Conservation (phyloP, 2,797 vertebrate genomes). For the Remorina albescens region DNA sequence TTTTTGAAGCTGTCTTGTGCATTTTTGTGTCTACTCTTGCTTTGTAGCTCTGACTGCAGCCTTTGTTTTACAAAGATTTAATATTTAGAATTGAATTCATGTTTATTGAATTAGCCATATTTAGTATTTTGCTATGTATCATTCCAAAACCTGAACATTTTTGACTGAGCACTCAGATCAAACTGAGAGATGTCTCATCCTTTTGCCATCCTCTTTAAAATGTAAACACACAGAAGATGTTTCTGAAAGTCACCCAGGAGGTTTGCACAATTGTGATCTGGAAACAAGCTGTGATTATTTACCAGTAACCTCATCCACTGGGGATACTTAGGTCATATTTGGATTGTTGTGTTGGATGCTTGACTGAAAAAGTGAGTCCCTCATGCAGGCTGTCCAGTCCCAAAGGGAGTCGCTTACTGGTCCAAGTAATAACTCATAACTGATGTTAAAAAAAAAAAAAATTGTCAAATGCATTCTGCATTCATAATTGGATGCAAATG, state of each 20-base stretch:
- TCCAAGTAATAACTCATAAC: constrained; percentile 2
- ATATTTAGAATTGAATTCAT: constrained; percentile 1
- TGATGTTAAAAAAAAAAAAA: neutral
- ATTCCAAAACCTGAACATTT: neutral
- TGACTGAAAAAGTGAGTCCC: neutral
- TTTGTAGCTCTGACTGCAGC: neutral
- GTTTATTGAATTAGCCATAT: neutral
- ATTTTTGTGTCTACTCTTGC: neutral
- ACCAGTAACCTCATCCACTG: neutral
- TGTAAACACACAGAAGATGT: no score
- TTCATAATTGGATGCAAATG: neutral
- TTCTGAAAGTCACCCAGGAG: neutral
- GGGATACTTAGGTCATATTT: neutral
- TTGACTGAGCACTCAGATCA: neutral
- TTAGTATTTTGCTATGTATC: neutral
- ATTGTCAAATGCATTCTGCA: neutral
- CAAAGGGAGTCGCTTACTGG: neutral
- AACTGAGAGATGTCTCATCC: neutral
- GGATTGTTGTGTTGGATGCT: constrained; percentile 21
- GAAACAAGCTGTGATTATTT: constrained; percentile 6
- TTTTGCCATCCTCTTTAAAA: no score
- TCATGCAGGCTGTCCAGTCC: neutral
- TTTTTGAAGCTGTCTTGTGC: neutral
- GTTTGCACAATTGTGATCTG: neutral
- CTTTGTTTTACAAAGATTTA: neutral